These are phyloP conservation scores for Mantis religiosa DNA, from an alignment of 2,888 invertebrate species.

Conservation along the genomic window DNA sequence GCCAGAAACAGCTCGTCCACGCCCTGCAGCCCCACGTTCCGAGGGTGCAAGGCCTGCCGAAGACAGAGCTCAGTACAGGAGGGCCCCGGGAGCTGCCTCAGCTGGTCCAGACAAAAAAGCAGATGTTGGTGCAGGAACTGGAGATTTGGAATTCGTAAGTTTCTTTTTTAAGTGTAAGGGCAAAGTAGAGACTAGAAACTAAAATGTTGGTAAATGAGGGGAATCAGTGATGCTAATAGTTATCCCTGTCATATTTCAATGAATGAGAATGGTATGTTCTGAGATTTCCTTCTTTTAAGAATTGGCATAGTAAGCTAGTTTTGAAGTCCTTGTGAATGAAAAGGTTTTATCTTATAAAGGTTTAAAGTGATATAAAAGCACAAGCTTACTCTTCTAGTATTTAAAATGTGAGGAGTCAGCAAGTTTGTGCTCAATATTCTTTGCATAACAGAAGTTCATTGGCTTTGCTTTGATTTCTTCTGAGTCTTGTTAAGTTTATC, in stretches of 20 bases:
- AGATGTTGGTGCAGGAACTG: constrained; percentile 93
- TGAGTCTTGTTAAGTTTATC: no score
- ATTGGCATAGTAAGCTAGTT: no score
- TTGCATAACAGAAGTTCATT: no score
- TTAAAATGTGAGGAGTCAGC: no score
- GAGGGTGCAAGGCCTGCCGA: constrained; percentile 71
- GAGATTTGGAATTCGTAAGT: constrained; percentile 82
- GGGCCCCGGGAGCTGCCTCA: constrained; percentile 61
- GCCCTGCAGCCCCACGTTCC: constrained; percentile 62
- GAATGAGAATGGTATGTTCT: constrained; percentile 23
- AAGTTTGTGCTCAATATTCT: no score
- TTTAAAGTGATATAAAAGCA: no score
- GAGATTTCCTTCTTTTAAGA: constrained; percentile 16
- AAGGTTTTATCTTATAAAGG: no score
- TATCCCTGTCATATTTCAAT: neutral
- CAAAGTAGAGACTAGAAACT: neutral
- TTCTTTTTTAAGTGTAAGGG: constrained; percentile 10
- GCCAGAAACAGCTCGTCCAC: constrained; percentile 78
- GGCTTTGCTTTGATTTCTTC: no score
- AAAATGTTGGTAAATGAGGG: neutral
- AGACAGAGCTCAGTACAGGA: constrained; percentile 79
- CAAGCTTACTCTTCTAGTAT: no score
- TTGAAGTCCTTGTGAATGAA: no score
- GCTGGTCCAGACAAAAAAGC: constrained; percentile 85
- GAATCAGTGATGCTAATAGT: neutral